Evolutionary conservation across 1,140 invertebrate genomes (phyloP), one percentile per base, ranked within the genome.

Genomic region (Melitaea cinxia): DNA sequence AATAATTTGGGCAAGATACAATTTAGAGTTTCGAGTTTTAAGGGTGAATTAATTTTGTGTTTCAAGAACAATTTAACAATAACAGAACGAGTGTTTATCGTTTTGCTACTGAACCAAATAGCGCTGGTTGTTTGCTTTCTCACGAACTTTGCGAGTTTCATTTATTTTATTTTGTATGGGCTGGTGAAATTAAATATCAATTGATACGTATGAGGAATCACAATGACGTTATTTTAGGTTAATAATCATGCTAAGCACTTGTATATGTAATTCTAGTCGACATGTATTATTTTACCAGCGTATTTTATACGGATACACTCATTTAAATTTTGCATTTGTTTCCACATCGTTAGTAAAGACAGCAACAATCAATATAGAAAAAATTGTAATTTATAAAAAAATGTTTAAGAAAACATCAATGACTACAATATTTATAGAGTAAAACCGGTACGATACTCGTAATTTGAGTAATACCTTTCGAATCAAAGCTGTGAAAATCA

Each of bases 1-100:
- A 88, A 90, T 88, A 90, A 90, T 88, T 87, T 82, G 78, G 72
- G 66, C 80, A 87, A 77, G 79, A 84, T 84, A 83, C 79, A 84
- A 83, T 85, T 82, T 86, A 85, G 77, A 83, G 81, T 82, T 85
- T 76, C 74, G 81, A 85, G 82, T 82, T 80, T 83, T 77, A 82
- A 78, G 85, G 83, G 82, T 88, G 80, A 86, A 90, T 85, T 90
- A 87, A 82, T 88, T 84, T 80, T 33, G 71, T 68, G 75, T 82
- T 72, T 75, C 68, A 78, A 80, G 73, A 83, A 76, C 73, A 75
- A 68, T 68, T 60, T 75, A 75, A 75, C 70, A 77, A 83, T 70
- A 78, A 78, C 49, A 78, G 35, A 28, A 56, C 28, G 39, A 58
- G 49, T 70, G 58, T 65, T 66, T 66, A 65, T 42, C 26, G 53